phyloP scores from a whole-genome alignment of 2,113 vertebrate genomes.

The Tachycineta bicolor region DNA sequence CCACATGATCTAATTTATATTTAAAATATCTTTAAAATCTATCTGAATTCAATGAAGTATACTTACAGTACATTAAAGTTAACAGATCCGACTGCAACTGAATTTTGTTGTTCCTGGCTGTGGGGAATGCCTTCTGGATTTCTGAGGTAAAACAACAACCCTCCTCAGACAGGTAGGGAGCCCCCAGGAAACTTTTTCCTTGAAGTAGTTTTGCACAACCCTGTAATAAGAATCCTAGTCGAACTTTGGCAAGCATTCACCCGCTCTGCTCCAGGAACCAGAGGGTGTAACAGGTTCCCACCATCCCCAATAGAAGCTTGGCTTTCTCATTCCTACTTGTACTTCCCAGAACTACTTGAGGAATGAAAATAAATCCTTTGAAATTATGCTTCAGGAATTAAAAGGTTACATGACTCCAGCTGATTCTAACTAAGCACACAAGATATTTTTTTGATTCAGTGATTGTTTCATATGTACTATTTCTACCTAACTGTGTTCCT shows the following conservation, averaged over 20 bases:
- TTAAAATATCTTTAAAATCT: not conserved
- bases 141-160: not conserved
- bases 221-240: not conserved
- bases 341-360: not conserved
- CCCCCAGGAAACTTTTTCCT: not conserved
- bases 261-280: not conserved
- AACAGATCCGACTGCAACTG: not conserved
- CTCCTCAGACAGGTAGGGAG: not conserved
- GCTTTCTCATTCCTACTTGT: not conserved
- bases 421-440: constrained; percentile 22
- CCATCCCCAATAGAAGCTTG: rapidly evolving
- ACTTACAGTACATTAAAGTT: not conserved
- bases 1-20: not conserved
- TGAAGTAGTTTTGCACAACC: not conserved
- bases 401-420: constrained; percentile 15
- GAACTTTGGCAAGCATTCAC: not conserved
- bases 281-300: not conserved
- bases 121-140: not conserved
- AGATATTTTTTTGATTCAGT: not conserved
- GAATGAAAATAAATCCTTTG: not conserved
- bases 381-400: not conserved
- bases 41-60: not conserved
- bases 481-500: constrained; percentile 26
- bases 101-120: not conserved
- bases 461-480: not conserved